A percentile compares a stretch with the other conserved stretches of the same genome.
These are phyloP conservation scores for Drosophila micromelanica DNA, from an alignment of 1,140 invertebrate genomes.

Conservation along the genomic window DNA sequence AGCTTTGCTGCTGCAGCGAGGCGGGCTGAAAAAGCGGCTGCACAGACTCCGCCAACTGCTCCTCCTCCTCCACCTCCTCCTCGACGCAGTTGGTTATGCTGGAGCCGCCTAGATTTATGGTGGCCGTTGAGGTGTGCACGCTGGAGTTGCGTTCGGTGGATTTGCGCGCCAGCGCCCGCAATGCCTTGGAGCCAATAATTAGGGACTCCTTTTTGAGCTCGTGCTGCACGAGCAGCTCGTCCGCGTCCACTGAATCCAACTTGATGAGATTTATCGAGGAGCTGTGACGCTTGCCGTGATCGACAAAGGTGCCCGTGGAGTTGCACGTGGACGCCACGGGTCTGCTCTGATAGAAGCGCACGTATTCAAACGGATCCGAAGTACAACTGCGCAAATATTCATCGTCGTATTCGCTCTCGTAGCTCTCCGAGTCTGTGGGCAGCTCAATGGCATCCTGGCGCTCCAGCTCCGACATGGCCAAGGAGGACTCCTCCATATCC, in stretches of 20 bases:
- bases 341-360: constrained; percentile 87
- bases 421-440: constrained; percentile 78
- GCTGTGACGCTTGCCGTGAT: constrained; percentile 79
- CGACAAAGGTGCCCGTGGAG: constrained; percentile 85
- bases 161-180: constrained; percentile 70
- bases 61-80: constrained; percentile 48
- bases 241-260: constrained; percentile 58
- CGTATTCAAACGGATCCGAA: constrained; percentile 87
- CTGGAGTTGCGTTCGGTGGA: constrained; percentile 75
- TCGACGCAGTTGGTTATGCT: constrained; percentile 64
- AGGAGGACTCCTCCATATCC: constrained; percentile 46
- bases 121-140: constrained; percentile 85
- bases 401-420: constrained; percentile 54
- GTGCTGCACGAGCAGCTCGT: constrained; percentile 49
- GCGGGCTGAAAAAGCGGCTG: constrained; percentile 7
- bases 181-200: constrained; percentile 70
- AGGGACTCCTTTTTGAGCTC: constrained; percentile 77
- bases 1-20: constrained; percentile 84
- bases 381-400: constrained; percentile 83
- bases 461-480: constrained; percentile 72
- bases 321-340: constrained; percentile 65
- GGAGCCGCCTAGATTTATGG: constrained; percentile 76
- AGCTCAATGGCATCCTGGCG: constrained; percentile 87
- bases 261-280: constrained; percentile 80
- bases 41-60: not conserved